Percentiles rank a stretch among this genome's conserved stretches.
phyloP scores from a whole-genome alignment of 1,140 invertebrate species.

The Cardiocondyla obscurior region DNA sequence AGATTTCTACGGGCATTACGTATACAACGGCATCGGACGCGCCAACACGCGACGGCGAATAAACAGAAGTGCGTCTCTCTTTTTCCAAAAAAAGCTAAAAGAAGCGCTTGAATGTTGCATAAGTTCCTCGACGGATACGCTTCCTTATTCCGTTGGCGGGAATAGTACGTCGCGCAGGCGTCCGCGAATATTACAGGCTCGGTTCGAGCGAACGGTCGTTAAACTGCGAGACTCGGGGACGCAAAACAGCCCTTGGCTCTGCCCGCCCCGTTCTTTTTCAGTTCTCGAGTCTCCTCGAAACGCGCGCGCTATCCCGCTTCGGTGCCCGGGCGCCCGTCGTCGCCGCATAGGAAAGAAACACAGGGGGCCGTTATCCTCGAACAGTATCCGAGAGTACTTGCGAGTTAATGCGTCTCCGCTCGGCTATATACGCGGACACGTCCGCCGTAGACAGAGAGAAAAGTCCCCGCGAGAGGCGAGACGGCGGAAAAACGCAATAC shows the following conservation, averaged over 20 bases:
- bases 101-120: slow-evolving; percentile 49
- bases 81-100: slow-evolving; percentile 23
- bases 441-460: slow-evolving; percentile 35
- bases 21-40: neutral
- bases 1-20: neutral
- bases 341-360: slow-evolving; percentile 47
- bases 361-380: slow-evolving; percentile 48
- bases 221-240: slow-evolving; percentile 51
- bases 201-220: slow-evolving; percentile 56
- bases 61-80: neutral
- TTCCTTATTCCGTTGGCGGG: slow-evolving; percentile 38
- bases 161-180: slow-evolving; percentile 8
- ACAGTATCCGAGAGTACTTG: slow-evolving; percentile 55
- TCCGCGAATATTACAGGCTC: slow-evolving; percentile 36
- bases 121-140: slow-evolving; percentile 15
- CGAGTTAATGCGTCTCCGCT: slow-evolving; percentile 54
- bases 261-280: slow-evolving; percentile 8
- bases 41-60: neutral
- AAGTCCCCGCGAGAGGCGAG: slow-evolving; percentile 31
- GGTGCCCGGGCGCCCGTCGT: neutral
- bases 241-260: slow-evolving; percentile 45
- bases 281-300: slow-evolving; percentile 35
- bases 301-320: neutral
- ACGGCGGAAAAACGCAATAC: slow-evolving; percentile 30
- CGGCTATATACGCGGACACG: slow-evolving; percentile 48